phyloP scores from a whole-genome alignment of 2,113 vertebrate genomes.

The Alces alces region DNA sequence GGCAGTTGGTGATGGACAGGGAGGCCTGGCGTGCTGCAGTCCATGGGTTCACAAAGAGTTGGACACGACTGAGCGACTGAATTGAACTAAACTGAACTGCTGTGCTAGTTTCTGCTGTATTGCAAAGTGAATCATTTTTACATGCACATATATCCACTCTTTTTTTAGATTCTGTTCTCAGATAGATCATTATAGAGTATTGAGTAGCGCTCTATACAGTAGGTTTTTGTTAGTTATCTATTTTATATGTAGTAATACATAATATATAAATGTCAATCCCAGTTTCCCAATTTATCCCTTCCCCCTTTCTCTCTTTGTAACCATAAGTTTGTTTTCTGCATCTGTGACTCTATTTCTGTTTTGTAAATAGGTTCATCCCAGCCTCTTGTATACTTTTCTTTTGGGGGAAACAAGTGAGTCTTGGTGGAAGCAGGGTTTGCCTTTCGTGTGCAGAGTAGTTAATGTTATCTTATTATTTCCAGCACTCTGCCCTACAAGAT shows the following conservation, averaged over 20 bases:
- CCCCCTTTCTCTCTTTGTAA: neutral
- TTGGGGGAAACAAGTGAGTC: neutral
- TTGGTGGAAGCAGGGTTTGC: neutral
- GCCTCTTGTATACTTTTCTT: neutral
- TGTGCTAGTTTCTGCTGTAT: neutral
- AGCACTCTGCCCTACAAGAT: neutral
- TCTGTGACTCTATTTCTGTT: neutral
- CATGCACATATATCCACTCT: neutral
- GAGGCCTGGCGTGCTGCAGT: neutral
- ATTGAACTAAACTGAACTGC: neutral
- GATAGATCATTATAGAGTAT: neutral
- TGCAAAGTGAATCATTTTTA: neutral
- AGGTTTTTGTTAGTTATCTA: neutral
- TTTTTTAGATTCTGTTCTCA: neutral
- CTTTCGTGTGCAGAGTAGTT: neutral
- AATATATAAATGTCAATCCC: neutral
- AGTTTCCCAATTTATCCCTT: neutral
- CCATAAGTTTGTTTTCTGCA: neutral
- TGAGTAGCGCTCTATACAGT: neutral
- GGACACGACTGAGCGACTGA: neutral
- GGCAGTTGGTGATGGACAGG: neutral
- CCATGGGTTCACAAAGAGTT: neutral
- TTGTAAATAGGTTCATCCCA: neutral
- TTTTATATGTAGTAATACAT: neutral
- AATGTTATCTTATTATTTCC: neutral